Evolutionary conservation across 2,888 invertebrate genomes (phyloP).

Genomic region (Nudaria mundana): DNA sequence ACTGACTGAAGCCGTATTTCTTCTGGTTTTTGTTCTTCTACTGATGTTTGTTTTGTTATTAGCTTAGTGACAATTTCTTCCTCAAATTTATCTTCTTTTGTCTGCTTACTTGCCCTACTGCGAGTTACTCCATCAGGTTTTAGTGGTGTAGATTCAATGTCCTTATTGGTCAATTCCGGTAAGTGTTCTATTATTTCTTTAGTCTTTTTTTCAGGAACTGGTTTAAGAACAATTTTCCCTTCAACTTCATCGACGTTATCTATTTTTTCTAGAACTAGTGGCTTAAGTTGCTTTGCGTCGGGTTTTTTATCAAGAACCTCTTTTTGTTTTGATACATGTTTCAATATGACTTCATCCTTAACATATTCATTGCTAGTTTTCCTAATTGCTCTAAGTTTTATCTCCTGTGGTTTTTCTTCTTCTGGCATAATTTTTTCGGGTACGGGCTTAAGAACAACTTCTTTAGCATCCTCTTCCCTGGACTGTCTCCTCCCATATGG

Average conservation of each 20-base stretch:
- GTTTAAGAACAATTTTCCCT: slow-evolving; percentile 27
- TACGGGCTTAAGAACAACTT: slow-evolving; percentile 52
- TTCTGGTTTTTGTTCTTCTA: slow-evolving; percentile 45
- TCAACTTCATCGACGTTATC: slow-evolving; percentile 40
- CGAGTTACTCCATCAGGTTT: slow-evolving; percentile 56
- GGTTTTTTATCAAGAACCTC: slow-evolving; percentile 46
- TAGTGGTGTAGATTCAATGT: too few species aligned
- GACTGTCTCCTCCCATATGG: slow-evolving; percentile 26
- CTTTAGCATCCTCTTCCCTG: slow-evolving; percentile 41
- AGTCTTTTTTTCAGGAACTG: slow-evolving; percentile 37
- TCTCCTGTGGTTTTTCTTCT: slow-evolving; percentile 60
- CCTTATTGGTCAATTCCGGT: too few species aligned
- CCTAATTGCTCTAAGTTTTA: slow-evolving; percentile 34
- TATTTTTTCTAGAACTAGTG: slow-evolving; percentile 29
- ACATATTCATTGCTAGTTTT: slow-evolving; percentile 43
- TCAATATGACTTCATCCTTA: slow-evolving; percentile 35
- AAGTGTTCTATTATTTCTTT: not conserved
- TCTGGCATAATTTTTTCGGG: slow-evolving; percentile 44
- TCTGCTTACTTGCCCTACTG: slow-evolving; percentile 33
- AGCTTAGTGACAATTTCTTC: slow-evolving; percentile 58
- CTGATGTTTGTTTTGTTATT: slow-evolving; percentile 53
- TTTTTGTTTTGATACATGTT: slow-evolving; percentile 45
- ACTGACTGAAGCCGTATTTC: slow-evolving; percentile 2
- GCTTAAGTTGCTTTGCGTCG: slow-evolving; percentile 50
- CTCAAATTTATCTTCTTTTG: slow-evolving; percentile 47